Base-by-base conservation (phyloP, 2,888 invertebrate species). In the Antheraea yamamai region DNA sequence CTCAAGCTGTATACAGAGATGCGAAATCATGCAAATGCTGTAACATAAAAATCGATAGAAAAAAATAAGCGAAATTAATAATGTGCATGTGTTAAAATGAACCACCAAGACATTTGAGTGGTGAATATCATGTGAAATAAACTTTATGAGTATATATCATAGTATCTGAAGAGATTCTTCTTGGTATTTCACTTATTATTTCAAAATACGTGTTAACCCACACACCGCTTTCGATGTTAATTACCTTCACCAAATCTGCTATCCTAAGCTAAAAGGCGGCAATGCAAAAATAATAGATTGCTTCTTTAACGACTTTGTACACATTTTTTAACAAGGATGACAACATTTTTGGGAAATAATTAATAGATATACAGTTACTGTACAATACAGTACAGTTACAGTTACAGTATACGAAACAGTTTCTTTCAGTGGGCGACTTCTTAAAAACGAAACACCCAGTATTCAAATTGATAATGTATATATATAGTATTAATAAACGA, bases 221-320 rank as follows among this genome's bases (percentile, higher is more conserved):
- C 77, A 84, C 84, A 70, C 70, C 70, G 26, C 39, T 39, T 39
- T 18, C n/a, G 12, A 39, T 10, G n/a, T 39, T 66, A 12, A 66
- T 70, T 70, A 70, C 70, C 70, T 70, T 39, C 35, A 70, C 70
- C 39, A 70, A 70, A 70, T 70, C 70, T 35, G 39, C 39, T 70
- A 70, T 70, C 70, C 70, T 70, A 70, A 70, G 70, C 70, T 70
- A 70, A 70, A 64, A 20, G 70, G 70, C 70, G 70, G 70, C 70
- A 70, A 70, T 70, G 70, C 39, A 70, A 70, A 70, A 55, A 58
- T 66, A 73, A 74, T 20, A 51, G 18, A 64, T 70, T 70, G 39
- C 70, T 70, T 70, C 64, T 70, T 39, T 70, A 70, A 70, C 70
- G n/a, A 39, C 68, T 35, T 35, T 2, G 39, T 70, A 39, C 16